Conservation (phyloP, 2,113 vertebrate species). For the Indri indri region DNA sequence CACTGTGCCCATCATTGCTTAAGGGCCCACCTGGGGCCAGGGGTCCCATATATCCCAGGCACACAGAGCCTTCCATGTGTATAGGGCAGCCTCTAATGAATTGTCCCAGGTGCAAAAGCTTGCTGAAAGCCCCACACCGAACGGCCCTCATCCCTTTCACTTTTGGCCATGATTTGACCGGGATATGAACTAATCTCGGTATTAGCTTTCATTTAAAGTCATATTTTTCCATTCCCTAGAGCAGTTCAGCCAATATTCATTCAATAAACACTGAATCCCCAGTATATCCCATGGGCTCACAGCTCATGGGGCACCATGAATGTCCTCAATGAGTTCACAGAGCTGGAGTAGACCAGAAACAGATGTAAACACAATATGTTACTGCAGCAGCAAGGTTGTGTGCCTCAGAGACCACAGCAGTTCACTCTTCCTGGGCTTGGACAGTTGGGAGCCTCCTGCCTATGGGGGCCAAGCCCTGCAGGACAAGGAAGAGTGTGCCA, state of each 20-base stretch:
- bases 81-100: neutral
- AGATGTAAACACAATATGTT: neutral
- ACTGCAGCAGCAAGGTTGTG: neutral
- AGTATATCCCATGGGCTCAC: neutral
- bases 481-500: neutral
- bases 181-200: neutral
- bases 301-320: neutral
- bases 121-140: neutral
- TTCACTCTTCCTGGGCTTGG: neutral
- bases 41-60: neutral
- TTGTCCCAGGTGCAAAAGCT: neutral
- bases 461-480: neutral
- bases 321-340: neutral
- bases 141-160: neutral
- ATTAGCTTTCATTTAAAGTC: neutral
- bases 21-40: neutral
- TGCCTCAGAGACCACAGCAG: neutral
- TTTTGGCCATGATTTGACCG: neutral
- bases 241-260: neutral
- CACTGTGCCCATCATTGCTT: neutral
- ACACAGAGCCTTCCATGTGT: neutral
- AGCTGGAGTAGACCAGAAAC: neutral
- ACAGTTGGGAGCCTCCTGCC: neutral
- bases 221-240: neutral
- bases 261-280: neutral